Conservation (phyloP, 2,797 vertebrate species). For the Coluber constrictor region DNA sequence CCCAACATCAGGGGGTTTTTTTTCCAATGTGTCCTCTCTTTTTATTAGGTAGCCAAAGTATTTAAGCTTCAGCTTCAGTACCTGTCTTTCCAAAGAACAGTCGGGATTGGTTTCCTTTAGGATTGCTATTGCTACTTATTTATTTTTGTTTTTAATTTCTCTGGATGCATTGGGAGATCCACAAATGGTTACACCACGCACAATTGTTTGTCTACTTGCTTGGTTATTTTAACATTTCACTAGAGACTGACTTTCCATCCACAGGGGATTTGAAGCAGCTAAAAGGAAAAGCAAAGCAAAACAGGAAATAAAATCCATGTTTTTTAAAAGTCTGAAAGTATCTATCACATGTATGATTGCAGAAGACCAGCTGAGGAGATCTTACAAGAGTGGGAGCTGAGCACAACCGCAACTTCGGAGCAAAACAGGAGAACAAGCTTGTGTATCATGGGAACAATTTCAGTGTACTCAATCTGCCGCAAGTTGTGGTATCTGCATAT, state of each 20-base stretch:
- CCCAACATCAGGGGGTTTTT: not conserved
- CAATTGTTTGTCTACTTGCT: not conserved
- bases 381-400: not conserved
- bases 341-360: not conserved
- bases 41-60: not conserved
- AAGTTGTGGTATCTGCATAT: not conserved
- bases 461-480: not conserved
- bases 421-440: not conserved
- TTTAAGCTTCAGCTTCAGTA: not conserved
- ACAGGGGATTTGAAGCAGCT: not conserved
- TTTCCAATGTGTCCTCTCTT: not conserved
- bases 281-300: not conserved
- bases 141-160: not conserved
- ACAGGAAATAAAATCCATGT: not conserved
- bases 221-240: not conserved
- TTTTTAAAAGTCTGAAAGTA: not conserved
- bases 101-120: not conserved
- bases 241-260: not conserved
- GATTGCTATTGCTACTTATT: not conserved
- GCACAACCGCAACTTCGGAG: not conserved
- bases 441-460: not conserved
- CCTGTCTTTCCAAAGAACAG: not conserved
- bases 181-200: not conserved
- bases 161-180: not conserved
- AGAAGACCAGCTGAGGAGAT: not conserved